Percentiles rank a stretch among this genome's conserved stretches.
phyloP scores from a whole-genome alignment of 1,140 invertebrate species.

The Drosophila seguyi region DNA sequence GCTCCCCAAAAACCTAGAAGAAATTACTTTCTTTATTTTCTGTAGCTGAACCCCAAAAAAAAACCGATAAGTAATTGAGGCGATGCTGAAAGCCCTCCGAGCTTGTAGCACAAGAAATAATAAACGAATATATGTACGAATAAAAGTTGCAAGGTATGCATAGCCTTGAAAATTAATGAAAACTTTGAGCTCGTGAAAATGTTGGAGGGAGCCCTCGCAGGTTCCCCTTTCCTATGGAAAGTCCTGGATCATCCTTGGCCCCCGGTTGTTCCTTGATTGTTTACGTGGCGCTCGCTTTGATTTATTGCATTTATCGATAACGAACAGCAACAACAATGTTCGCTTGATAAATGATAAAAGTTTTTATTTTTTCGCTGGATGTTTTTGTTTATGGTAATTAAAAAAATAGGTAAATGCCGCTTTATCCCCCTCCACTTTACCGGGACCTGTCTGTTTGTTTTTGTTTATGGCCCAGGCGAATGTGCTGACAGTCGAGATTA shows the following conservation, averaged over 20 bases:
- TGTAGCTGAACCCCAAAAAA: slow-evolving; percentile 1
- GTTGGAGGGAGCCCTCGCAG: background rate
- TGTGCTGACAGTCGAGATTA: slow-evolving; percentile 61
- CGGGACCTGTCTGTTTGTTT: slow-evolving; percentile 22
- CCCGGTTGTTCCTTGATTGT: slow-evolving; percentile 49
- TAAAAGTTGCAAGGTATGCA: slow-evolving; percentile 29
- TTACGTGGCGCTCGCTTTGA: slow-evolving; percentile 65
- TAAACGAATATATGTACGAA: slow-evolving; percentile 22
- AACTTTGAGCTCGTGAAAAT: slow-evolving; percentile 20
- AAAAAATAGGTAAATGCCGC: slow-evolving; percentile 61
- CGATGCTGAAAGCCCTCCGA: slow-evolving; percentile 25
- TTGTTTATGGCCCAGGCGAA: slow-evolving; percentile 48
- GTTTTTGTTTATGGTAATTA: slow-evolving; percentile 73
- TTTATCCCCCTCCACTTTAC: background rate
- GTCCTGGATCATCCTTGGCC: slow-evolving; percentile 31
- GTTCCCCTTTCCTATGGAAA: background rate
- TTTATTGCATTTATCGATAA: slow-evolving; percentile 70
- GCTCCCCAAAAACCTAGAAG: background rate
- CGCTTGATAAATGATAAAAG: slow-evolving; percentile 77
- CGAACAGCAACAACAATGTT: slow-evolving; percentile 44
- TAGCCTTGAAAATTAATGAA: slow-evolving; percentile 41
- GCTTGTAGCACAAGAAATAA: slow-evolving; percentile 16
- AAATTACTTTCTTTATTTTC: slow-evolving; percentile 12
- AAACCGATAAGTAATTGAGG: slow-evolving; percentile 5
- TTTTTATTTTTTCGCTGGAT: slow-evolving; percentile 49